Percentiles rank a stretch among this genome's conserved stretches.
These are phyloP conservation scores for Machaerirhynchus nigripectus DNA, from an alignment of 2,113 vertebrate genomes.

Conservation along the genomic window DNA sequence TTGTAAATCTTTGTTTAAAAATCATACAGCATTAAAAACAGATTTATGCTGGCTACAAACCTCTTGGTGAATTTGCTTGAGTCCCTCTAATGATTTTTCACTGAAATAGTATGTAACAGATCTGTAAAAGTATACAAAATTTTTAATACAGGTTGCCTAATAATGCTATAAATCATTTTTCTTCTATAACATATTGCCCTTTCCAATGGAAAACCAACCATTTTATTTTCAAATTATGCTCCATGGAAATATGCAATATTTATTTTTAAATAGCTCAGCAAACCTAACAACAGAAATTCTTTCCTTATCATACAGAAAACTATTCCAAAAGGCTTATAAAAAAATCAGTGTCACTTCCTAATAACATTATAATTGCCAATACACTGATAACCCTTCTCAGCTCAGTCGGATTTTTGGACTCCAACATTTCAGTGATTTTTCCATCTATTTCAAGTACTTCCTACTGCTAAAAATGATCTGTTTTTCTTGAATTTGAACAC, in stretches of 20 bases:
- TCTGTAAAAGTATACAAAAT: conserved; percentile 56
- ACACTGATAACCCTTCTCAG: background rate
- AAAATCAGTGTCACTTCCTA: background rate
- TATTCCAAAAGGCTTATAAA: background rate
- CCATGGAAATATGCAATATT: background rate
- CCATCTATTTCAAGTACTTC: background rate
- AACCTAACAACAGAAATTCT: background rate
- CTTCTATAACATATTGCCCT: background rate
- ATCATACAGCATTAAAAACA: background rate
- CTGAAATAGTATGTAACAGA: conserved; percentile 73
- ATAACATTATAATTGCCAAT: background rate
- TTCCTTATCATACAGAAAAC: background rate
- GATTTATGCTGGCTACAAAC: conserved; percentile 62
- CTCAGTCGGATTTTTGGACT: background rate
- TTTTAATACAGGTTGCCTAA: background rate
- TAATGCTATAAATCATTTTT: background rate
- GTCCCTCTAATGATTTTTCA: conserved; percentile 71
- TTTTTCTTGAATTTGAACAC: background rate
- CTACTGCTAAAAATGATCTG: background rate
- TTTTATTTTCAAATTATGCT: background rate
- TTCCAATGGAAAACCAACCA: background rate
- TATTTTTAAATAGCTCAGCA: background rate
- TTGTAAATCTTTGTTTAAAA: background rate
- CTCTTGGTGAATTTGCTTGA: conserved; percentile 86
- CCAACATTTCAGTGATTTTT: background rate